Evolutionary conservation across 2,113 vertebrate species (phyloP).

Genomic region (Acrocephalus arundinaceus): DNA sequence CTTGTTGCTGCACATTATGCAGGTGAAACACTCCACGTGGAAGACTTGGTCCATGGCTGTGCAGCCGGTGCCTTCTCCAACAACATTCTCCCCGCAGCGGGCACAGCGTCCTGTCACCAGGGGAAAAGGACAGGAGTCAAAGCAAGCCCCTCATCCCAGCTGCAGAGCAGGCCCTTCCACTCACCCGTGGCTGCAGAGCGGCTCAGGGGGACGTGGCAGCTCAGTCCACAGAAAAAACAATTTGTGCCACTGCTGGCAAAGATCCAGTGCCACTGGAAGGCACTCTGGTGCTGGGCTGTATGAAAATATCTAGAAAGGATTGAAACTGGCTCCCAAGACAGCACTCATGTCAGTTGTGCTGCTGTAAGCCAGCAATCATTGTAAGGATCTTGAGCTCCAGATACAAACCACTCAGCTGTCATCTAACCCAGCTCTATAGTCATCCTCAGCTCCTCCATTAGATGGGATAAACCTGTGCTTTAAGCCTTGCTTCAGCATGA

Average conservation of each 20-base stretch:
- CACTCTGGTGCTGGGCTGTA: background rate
- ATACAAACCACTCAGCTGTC: background rate
- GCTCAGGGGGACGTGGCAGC: background rate
- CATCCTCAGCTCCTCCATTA: background rate
- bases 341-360: background rate
- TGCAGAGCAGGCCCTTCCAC: background rate
- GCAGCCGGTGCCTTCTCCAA: conserved; percentile 95
- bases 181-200: rapidly evolving
- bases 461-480: conserved; percentile 19
- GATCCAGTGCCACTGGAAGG: rapidly evolving
- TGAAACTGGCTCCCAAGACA: background rate
- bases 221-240: background rate
- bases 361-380: background rate
- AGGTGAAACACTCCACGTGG: conserved; percentile 94
- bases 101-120: conserved; percentile 86
- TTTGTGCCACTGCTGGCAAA: background rate
- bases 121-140: background rate
- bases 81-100: conserved; percentile 94
- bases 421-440: background rate
- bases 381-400: background rate
- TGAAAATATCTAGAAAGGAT: background rate
- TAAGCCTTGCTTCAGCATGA: background rate
- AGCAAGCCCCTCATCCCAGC: background rate
- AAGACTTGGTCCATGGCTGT: conserved; percentile 99
- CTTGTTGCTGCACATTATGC: conserved; percentile 88